Conservation (phyloP, 2,797 vertebrate genomes). For the Synanceia verrucosa region DNA sequence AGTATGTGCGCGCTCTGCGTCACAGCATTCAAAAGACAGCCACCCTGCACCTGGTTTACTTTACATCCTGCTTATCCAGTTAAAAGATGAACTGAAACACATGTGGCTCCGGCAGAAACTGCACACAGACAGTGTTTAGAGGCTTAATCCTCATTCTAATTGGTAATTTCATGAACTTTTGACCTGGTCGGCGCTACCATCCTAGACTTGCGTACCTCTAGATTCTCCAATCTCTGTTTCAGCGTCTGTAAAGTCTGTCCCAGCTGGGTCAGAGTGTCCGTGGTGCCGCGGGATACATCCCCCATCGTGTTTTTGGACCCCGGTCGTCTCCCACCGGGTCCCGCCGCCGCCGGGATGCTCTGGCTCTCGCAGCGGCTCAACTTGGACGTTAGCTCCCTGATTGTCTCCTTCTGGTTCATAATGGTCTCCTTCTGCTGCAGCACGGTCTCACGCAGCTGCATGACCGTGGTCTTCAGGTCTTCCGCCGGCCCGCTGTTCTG, state of each 20-base stretch:
- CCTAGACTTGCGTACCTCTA: constrained; percentile 85
- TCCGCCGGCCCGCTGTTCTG: constrained; percentile 90
- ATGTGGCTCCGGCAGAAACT: background rate
- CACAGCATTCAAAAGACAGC: background rate
- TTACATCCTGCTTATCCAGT: background rate
- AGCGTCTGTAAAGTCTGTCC: constrained; percentile 96
- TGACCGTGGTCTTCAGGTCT: constrained; percentile 90
- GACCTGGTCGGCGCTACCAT: background rate
- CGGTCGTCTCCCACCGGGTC: constrained; percentile 80
- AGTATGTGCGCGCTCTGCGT: background rate
- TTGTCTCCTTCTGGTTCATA: constrained; percentile 95
- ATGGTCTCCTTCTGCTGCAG: constrained; percentile 97
- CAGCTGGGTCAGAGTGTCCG: constrained; percentile 93
- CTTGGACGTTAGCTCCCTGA: constrained; percentile 93
- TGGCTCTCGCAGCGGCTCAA: constrained; percentile 95
- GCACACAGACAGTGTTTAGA: background rate
- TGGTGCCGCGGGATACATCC: constrained; percentile 90
- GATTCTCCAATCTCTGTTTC: constrained; percentile 93
- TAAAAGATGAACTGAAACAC: background rate
- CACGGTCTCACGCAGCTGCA: constrained; percentile 95
- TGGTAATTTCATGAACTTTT: constrained; percentile 28
- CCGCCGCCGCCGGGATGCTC: constrained; percentile 84
- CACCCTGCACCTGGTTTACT: background rate
- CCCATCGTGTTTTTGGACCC: constrained; percentile 93
- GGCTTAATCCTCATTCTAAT: background rate